phyloP scores from a whole-genome alignment of 2,888 invertebrate genomes.

The Cremastinae sp. region DNA sequence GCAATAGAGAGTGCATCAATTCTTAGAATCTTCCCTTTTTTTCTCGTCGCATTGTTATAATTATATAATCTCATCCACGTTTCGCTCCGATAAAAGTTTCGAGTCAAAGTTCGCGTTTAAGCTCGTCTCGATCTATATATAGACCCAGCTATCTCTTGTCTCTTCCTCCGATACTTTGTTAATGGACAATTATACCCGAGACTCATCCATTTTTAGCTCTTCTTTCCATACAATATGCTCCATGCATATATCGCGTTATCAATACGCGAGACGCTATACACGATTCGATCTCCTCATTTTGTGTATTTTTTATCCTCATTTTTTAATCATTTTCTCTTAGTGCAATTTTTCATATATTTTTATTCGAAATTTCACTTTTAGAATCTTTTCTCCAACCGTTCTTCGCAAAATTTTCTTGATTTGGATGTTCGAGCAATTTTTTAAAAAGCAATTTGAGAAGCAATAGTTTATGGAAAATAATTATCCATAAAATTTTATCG shows the following conservation, averaged over 20 bases:
- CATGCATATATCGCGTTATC: neutral
- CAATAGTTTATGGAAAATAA: too few relatives aligned
- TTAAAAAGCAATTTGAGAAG: too few relatives aligned
- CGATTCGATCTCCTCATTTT: too few relatives aligned
- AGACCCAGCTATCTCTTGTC: neutral
- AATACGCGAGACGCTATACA: too few relatives aligned
- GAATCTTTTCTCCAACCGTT: too few relatives aligned
- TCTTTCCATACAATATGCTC: neutral
- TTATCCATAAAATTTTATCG: too few relatives aligned
- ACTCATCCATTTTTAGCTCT: constrained; percentile 41
- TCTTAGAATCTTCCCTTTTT: constrained; percentile 13
- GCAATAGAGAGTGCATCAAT: constrained; percentile 1
- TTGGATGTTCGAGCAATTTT: too few relatives aligned
- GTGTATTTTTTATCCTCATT: too few relatives aligned
- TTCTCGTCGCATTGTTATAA: constrained; percentile 40
- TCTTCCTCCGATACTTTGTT: constrained; percentile 22
- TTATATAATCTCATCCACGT: constrained; percentile 40
- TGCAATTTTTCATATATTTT: too few relatives aligned
- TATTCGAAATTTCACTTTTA: too few relatives aligned
- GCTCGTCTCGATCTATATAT: neutral
- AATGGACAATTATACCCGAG: constrained; percentile 20
- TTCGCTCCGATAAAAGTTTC: constrained; percentile 15
- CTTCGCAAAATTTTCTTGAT: too few relatives aligned
- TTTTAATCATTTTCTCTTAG: too few relatives aligned
- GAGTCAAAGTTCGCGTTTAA: constrained; percentile 33